Evolutionary conservation across 2,888 invertebrate species (phyloP).

Genomic region (Phalangium opilio): DNA sequence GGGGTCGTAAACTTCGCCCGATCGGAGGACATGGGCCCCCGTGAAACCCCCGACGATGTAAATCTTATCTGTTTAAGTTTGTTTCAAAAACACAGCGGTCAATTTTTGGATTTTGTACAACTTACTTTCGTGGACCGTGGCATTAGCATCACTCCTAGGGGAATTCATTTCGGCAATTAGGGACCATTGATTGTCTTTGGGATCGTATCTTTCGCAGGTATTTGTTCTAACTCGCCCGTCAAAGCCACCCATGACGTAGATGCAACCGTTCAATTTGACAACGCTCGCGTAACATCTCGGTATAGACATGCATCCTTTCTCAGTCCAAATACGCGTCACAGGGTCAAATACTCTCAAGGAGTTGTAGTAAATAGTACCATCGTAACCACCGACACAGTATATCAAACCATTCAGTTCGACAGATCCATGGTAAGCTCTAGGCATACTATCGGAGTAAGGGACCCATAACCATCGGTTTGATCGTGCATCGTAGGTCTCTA

Average conservation of each 20-base stretch:
- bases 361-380: conserved; percentile 33
- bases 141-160: conserved; percentile 60
- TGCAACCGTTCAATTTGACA: conserved; percentile 24
- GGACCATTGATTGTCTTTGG: conserved; percentile 31
- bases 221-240: conserved; percentile 31
- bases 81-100: too few species aligned
- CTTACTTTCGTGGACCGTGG: too few species aligned
- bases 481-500: conserved; percentile 35
- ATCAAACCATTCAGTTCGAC: conserved; percentile 28
- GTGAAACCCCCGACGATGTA: conserved; percentile 68
- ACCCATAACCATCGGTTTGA: conserved; percentile 59
- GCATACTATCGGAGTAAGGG: conserved; percentile 19
- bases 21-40: conserved; percentile 55
- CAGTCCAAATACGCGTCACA: conserved; percentile 28
- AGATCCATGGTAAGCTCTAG: conserved; percentile 59
- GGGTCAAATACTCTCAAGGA: conserved; percentile 31
- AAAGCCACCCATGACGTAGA: conserved; percentile 32
- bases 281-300: conserved; percentile 50
- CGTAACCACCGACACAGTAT: conserved; percentile 37
- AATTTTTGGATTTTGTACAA: too few species aligned
- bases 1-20: conserved; percentile 58
- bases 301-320: conserved; percentile 34
- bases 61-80: conserved; percentile 42
- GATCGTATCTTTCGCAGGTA: conserved; percentile 29
- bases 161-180: conserved; percentile 36